Base-by-base conservation (phyloP, 2,113 vertebrate genomes). In the Bos javanicus region DNA sequence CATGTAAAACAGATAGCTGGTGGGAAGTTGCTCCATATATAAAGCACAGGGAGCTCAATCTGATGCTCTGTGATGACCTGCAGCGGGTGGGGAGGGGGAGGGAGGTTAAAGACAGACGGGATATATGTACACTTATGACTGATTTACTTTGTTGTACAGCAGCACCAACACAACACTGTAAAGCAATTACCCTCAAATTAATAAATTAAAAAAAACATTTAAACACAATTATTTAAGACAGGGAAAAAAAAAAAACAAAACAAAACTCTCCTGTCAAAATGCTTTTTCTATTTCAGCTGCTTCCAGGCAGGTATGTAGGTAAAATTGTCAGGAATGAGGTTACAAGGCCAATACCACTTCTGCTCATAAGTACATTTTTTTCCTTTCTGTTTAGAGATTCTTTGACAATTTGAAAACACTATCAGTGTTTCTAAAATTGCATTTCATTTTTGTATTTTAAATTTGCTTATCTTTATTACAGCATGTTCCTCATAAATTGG, bases 81-180 rank as follows among this genome's bases (percentile, higher is more conserved):
- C 0, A 30, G 28, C 7, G 1, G 74, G 23, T 19, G 7, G 13
- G 8, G 7, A 21, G 43, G 16, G 5, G n/a, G 10, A 12, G 36
- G 21, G 10, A 36, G 80, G 23, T 16, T 52, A 82, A 3, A 67
- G 36, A 74, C 67, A 25, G 67, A 74, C 5, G 5, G 67, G 36
- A 25, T 12, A 39, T 6, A 23, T 74, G 19, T 3, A 39, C 10
- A 12, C 67, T 39, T 36, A 6, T 12, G 36, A 25, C 36, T 74
- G 36, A 74, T 74, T 23, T 13, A 74, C 36, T 74, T 39, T 23
- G 67, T 74, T 39, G 10, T 74, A 23, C 0, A 0, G 11, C 19
- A 39, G 67, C 43, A 78, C 3, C 74, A 15, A 46, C 3, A 21
- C 64, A 36, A 21, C 17, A 19, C 33, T 36, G 16, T 19, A 36